These are phyloP conservation scores for Siphlonurus alternatus DNA, from an alignment of 2,888 invertebrate species.

Conservation along the genomic window DNA sequence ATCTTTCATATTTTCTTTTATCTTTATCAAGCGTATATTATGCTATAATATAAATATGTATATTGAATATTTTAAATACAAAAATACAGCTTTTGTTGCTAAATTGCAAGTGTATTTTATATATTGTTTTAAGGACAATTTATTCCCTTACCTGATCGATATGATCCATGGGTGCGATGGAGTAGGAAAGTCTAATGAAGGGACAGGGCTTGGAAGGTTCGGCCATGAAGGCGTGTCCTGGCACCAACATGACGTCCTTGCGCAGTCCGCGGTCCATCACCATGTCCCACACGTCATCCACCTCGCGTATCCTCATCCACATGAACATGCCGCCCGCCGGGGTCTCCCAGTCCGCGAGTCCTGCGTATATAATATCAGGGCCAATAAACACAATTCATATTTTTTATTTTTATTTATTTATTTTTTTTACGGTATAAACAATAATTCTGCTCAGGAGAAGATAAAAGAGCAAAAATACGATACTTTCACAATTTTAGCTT, in stretches of 20 bases:
- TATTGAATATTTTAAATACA: too few relatives aligned
- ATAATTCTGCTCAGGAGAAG: too few relatives aligned
- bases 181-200: slow-evolving; percentile 53
- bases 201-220: slow-evolving; percentile 43
- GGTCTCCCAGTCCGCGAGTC: slow-evolving; percentile 43
- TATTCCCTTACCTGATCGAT: slow-evolving; percentile 35
- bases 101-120: too few relatives aligned
- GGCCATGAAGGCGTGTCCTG: slow-evolving; percentile 55
- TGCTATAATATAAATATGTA: too few relatives aligned
- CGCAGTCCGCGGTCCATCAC: slow-evolving; percentile 48
- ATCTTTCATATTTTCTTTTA: too few relatives aligned
- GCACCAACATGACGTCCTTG: slow-evolving; percentile 50
- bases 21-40: too few relatives aligned
- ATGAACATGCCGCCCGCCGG: slow-evolving; percentile 64
- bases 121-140: slow-evolving; percentile 14
- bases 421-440: background rate
- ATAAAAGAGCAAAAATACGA: too few relatives aligned
- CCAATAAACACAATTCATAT: too few relatives aligned
- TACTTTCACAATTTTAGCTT: too few relatives aligned
- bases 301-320: slow-evolving; percentile 50
- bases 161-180: slow-evolving; percentile 44
- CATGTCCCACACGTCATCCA: slow-evolving; percentile 56
- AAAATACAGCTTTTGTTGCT: background rate
- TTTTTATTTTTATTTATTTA: background rate
- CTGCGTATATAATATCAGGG: slow-evolving; percentile 20